Evolutionary conservation across 2,888 invertebrate genomes (phyloP).

Genomic region (Xestia rhomboidea): DNA sequence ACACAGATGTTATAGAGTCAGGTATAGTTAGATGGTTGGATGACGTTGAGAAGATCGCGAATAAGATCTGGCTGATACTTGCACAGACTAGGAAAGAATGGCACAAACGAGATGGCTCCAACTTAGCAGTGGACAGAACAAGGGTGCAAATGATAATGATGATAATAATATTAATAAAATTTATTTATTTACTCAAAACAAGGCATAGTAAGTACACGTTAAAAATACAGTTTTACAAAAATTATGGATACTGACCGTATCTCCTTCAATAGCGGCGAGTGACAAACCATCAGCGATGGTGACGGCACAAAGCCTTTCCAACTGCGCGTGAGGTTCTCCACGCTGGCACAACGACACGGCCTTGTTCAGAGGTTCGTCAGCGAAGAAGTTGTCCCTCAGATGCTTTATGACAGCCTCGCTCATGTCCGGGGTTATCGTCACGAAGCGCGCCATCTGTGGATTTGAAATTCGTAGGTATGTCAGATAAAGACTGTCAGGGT

Average conservation of each 20-base stretch:
- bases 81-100: background rate
- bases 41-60: background rate
- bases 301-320: constrained; percentile 93
- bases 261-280: constrained; percentile 91
- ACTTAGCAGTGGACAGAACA: background rate
- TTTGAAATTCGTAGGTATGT: background rate
- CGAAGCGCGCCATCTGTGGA: constrained; percentile 77
- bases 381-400: constrained; percentile 94
- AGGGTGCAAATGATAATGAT: no score
- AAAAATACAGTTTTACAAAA: no score
- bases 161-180: no score
- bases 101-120: no score
- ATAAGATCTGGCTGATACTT: background rate
- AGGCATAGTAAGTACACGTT: no score
- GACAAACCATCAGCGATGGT: constrained; percentile 94
- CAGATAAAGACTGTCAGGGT: background rate
- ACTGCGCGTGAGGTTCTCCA: constrained; percentile 93
- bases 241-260: constrained; percentile 86
- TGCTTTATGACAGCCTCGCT: constrained; percentile 92
- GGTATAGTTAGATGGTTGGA: no score
- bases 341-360: constrained; percentile 93
- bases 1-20: background rate
- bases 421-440: constrained; percentile 81
- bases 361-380: constrained; percentile 95
- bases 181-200: no score